A percentile compares a stretch with the other conserved stretches of the same genome.
Conservation (phyloP, 2,888 invertebrate genomes). For the Nezara viridula region DNA sequence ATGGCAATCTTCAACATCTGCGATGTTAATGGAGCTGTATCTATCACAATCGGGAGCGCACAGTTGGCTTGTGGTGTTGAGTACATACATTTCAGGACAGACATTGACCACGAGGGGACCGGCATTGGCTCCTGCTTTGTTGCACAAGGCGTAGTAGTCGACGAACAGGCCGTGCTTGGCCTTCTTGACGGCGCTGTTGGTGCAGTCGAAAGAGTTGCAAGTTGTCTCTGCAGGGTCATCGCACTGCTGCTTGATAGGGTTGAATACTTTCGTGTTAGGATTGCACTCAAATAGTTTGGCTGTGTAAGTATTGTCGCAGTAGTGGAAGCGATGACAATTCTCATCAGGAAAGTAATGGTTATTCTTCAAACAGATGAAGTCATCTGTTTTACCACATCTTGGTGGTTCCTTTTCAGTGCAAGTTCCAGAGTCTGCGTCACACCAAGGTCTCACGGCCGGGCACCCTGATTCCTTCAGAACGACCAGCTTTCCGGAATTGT, state of each 20-base stretch:
- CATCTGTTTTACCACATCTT: background rate
- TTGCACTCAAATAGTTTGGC: conserved; percentile 58
- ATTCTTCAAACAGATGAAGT: conserved; percentile 57
- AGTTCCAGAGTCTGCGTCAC: background rate
- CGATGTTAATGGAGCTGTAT: conserved; percentile 47
- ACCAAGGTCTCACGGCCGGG: background rate
- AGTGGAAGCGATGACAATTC: conserved; percentile 56
- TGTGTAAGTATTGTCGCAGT: conserved; percentile 41
- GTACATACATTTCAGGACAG: conserved; percentile 58
- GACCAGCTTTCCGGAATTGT: background rate
- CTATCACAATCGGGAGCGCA: conserved; percentile 61
- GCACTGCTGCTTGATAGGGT: background rate
- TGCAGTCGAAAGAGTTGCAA: background rate
- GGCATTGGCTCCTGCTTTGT: background rate
- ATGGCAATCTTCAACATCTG: conserved; percentile 59
- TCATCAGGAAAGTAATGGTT: conserved; percentile 53
- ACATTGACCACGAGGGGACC: conserved; percentile 53
- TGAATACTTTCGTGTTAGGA: background rate
- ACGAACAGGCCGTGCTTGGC: background rate
- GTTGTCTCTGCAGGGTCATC: background rate
- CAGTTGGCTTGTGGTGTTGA: conserved; percentile 60
- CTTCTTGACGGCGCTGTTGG: background rate
- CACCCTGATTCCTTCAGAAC: background rate
- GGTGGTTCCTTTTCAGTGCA: background rate
- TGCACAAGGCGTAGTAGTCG: conserved; percentile 20